phyloP scores from a whole-genome alignment of 2,113 vertebrate genomes.

The Blennius ocellaris region DNA sequence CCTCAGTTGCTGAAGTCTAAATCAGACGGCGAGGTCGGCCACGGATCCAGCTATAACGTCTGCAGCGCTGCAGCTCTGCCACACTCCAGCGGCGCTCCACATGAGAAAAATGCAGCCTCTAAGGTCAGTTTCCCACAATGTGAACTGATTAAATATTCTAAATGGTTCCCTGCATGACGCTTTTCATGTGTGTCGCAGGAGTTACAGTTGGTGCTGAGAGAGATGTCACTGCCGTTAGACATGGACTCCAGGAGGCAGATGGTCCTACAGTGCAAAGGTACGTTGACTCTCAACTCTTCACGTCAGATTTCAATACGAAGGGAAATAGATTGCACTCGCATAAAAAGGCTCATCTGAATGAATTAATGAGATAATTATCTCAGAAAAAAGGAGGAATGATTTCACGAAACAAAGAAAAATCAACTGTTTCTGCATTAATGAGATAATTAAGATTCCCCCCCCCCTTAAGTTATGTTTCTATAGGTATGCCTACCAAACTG shows the following conservation, averaged over 20 bases:
- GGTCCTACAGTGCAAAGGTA: constrained; percentile 91
- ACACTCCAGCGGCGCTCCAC: constrained; percentile 77
- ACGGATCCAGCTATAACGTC: constrained; percentile 68
- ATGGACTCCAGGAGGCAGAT: constrained; percentile 89
- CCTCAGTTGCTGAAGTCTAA: constrained; percentile 89
- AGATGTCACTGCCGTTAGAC: constrained; percentile 86
- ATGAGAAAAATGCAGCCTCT: constrained; percentile 85
- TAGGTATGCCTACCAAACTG: no score
- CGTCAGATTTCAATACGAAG: neutral
- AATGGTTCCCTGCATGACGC: constrained; percentile 10
- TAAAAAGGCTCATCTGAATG: no score
- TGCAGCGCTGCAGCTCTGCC: constrained; percentile 74
- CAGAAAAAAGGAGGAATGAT: no score
- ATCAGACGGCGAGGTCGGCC: constrained; percentile 81
- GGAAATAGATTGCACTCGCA: no score
- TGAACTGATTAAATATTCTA: neutral
- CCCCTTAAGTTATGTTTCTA: no score
- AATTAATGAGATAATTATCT: no score
- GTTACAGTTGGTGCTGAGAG: constrained; percentile 77
- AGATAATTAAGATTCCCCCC: no score
- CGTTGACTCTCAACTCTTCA: constrained; percentile 7
- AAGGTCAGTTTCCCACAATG: constrained; percentile 78
- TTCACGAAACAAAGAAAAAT: no score
- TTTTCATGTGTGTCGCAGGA: constrained; percentile 53
- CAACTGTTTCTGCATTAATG: no score